Percentiles rank a stretch among this genome's conserved stretches.
phyloP scores from a whole-genome alignment of 2,888 invertebrate species.

The Volucella inanis region DNA sequence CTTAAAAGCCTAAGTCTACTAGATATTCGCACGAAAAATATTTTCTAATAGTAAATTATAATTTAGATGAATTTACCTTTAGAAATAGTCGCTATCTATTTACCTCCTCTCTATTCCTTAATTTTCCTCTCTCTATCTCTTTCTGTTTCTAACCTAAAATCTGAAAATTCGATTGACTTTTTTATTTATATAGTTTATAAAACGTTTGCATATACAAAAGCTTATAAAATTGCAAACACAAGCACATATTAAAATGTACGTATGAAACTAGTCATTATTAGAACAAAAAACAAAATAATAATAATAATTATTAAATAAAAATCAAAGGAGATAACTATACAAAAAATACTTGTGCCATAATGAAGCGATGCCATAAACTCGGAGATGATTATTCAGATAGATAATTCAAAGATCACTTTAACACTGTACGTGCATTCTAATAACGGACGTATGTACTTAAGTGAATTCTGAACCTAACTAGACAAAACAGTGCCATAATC shows the following conservation, averaged over 20 bases:
- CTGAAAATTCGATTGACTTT: constrained; percentile 39
- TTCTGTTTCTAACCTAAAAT: constrained; percentile 30
- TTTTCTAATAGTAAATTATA: constrained; percentile 44
- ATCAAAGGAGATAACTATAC: neutral
- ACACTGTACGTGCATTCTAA: constrained; percentile 6
- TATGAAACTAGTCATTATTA: constrained; percentile 74
- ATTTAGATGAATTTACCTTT: constrained; percentile 62
- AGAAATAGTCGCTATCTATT: constrained; percentile 22
- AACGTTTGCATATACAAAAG: constrained; percentile 18
- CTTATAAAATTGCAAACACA: constrained; percentile 49
- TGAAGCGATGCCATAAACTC: constrained; percentile 74
- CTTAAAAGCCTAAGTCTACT: constrained; percentile 54
- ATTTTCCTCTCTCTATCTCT: neutral
- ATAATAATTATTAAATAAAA: neutral
- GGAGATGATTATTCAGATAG: constrained; percentile 51
- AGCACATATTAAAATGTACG: constrained; percentile 27
- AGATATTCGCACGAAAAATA: constrained; percentile 46
- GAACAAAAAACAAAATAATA: constrained; percentile 32
- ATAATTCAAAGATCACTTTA: constrained; percentile 40
- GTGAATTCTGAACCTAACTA: constrained; percentile 66
- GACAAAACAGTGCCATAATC: constrained; percentile 73
- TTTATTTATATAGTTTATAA: constrained; percentile 51
- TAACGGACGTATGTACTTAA: constrained; percentile 11
- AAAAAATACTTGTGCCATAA: constrained; percentile 68
- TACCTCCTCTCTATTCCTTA: too few species aligned